These are phyloP conservation scores for Ameiurus melas DNA, from an alignment of 2,113 vertebrate species.

Conservation along the genomic window DNA sequence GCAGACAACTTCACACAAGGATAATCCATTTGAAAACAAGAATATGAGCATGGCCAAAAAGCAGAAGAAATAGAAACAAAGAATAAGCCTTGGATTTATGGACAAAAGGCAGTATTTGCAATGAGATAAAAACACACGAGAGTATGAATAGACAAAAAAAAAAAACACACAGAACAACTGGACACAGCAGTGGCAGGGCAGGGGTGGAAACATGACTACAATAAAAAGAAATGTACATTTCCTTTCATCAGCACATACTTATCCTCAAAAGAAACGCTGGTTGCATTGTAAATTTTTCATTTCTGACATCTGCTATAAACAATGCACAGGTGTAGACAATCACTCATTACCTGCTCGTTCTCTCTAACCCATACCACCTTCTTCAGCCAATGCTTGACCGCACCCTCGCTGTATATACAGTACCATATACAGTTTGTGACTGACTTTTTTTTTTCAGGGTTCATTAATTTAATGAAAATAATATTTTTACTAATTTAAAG, in stretches of 20 bases:
- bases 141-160: not conserved
- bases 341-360: not conserved
- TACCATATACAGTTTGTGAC: no score
- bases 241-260: not conserved
- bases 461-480: not conserved
- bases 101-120: not conserved
- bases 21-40: not conserved
- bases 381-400: not conserved
- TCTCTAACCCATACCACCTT: not conserved
- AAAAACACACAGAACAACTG: not conserved
- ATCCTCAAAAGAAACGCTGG: not conserved
- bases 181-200: not conserved
- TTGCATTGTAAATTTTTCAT: not conserved
- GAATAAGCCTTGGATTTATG: not conserved
- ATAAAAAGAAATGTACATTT: not conserved
- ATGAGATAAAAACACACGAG: not conserved
- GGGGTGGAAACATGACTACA: not conserved
- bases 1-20: not conserved
- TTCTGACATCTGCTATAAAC: not conserved
- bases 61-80: not conserved
- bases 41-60: not conserved
- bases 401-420: no score
- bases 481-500: no score
- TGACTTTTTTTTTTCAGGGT: not conserved
- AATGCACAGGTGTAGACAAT: not conserved